Evolutionary conservation across 2,113 vertebrate species (phyloP), one percentile per base, ranked within the genome.

Genomic region (Pseudois nayaur): DNA sequence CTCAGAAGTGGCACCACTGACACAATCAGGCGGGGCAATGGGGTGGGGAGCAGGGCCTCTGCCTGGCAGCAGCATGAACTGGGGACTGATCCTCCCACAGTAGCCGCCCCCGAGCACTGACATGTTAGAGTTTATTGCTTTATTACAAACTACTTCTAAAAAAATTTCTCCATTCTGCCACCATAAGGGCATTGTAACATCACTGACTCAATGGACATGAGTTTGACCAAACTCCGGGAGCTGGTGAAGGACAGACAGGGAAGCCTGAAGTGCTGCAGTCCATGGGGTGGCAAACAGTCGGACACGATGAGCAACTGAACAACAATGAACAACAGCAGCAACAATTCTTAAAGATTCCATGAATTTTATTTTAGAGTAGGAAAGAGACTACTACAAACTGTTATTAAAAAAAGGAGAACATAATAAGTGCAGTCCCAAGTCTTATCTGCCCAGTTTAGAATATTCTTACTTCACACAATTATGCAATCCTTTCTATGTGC

Each of bases 11-110:
- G 3, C 3, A 0, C 2, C 11, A 31, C 67, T 9, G 86, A 40
- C 25, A 5, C 1, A 33, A 13, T 3, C 59, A 2, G 11, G 21
- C 2, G 0, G 12, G 10, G 5, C 43, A 3, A 1, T 1, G 13
- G 21, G 52, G 19, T 90, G 82, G 8, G 1, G 3, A 1, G 59
- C 8, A 21, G 74, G 1, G 3, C 29, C 17, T 16, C 67, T 7
- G 71, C 15, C 43, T 33, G 15, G 19, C 52, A 1, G 25, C 6
- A 17, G 84, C 7, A 0, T 10, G 4, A 2, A 12, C 59, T 8
- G 4, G 3, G 5, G 54, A 4, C 25, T 5, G 19, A 0, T 2
- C 31, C 40, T 8, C 36, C 36, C 29, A 0, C 23, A 1, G 1
- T 6, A 25, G 33, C 52, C 2, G 1, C 12, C 45, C 59, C 81